Percentiles rank a stretch among this genome's conserved stretches.
These are phyloP conservation scores for Zoanthus solanderi DNA, from an alignment of 92 coral and sea anemone species.

Conservation along the genomic window DNA sequence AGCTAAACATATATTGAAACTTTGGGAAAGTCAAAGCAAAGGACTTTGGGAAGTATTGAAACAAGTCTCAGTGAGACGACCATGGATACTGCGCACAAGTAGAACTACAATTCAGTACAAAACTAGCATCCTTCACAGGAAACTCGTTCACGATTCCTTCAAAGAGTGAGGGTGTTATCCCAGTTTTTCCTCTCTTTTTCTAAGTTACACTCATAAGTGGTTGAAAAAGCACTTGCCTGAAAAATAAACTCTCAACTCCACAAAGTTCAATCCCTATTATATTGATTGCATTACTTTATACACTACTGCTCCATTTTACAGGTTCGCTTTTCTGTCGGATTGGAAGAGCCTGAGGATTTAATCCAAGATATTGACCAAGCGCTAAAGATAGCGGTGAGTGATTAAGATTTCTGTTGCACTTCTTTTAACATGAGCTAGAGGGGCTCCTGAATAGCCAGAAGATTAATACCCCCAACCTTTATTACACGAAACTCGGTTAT, in stretches of 20 bases:
- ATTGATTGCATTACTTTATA: background rate
- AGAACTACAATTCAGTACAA: no score
- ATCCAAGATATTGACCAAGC: constrained; percentile 93
- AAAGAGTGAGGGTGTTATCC: no score
- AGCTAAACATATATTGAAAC: no score
- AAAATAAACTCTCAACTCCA: background rate
- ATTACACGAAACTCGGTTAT: background rate
- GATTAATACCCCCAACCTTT: background rate
- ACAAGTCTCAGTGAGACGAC: no score
- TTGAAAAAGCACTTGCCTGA: no score
- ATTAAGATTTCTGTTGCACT: background rate
- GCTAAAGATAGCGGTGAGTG: constrained; percentile 81
- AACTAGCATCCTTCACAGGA: no score
- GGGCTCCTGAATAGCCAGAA: background rate
- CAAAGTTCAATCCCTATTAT: background rate
- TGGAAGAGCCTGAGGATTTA: constrained; percentile 86
- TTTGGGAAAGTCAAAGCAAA: no score
- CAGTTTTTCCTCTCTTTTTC: no score
- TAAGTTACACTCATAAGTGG: no score
- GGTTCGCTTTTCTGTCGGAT: constrained; percentile 97
- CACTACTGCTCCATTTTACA: constrained; percentile 9
- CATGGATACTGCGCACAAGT: no score
- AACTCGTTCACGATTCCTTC: no score
- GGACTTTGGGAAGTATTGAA: no score
- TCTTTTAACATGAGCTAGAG: background rate